These are phyloP conservation scores for Actias luna DNA, from an alignment of 2,888 invertebrate species.

Conservation along the genomic window DNA sequence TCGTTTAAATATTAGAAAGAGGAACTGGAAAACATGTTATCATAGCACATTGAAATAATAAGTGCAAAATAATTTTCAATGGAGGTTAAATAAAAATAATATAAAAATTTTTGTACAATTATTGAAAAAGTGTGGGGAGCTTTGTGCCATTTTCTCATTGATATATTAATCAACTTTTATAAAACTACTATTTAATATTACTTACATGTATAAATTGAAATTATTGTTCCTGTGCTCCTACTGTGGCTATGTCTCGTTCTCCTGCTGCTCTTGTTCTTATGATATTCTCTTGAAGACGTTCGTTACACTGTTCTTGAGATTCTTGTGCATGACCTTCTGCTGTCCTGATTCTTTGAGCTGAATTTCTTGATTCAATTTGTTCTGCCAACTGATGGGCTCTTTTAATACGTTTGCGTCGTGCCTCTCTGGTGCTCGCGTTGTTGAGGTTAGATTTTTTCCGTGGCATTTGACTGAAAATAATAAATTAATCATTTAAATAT, in stretches of 20 bases:
- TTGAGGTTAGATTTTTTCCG: conserved; percentile 38
- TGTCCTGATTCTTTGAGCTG: too few species aligned
- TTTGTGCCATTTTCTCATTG: conserved; percentile 22
- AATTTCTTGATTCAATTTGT: conserved; percentile 21
- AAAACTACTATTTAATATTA: too few species aligned
- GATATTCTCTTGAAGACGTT: conserved; percentile 32
- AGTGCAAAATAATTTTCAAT: conserved; percentile 30
- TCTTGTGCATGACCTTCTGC: too few species aligned
- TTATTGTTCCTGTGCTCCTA: conserved; percentile 16
- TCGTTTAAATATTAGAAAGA: conserved; percentile 22
- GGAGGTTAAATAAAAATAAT: conserved; percentile 27
- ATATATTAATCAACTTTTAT: conserved; percentile 13
- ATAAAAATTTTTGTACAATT: conserved; percentile 14
- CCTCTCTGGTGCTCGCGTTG: conserved; percentile 31
- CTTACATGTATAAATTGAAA: too few species aligned
- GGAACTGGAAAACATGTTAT: conserved; percentile 26
- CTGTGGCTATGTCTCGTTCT: conserved; percentile 34
- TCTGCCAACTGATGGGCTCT: conserved; percentile 32
- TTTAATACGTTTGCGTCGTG: conserved; percentile 35
- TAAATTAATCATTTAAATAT: conserved; percentile 22
- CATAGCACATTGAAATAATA: conserved; percentile 30
- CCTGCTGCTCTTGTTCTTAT: conserved; percentile 35
- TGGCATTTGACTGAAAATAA: conserved; percentile 29
- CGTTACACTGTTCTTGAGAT: conserved; percentile 35
- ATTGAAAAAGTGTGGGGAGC: conserved; percentile 22